A percentile compares a stretch with the other conserved stretches of the same genome.
Conservation (phyloP, 2,113 vertebrate species). For the Percopsis transmontana region DNA sequence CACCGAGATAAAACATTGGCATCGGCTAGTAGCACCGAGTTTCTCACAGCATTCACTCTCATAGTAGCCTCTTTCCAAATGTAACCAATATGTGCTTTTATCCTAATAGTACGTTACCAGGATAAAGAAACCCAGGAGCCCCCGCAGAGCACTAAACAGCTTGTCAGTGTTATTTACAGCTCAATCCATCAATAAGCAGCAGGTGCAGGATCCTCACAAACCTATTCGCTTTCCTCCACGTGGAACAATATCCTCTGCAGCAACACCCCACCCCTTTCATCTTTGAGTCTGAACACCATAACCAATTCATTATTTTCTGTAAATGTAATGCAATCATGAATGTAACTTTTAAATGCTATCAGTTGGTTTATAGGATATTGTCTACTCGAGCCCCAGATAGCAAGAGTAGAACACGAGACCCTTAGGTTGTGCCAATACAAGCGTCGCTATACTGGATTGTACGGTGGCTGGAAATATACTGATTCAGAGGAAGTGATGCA, state of each 20-base stretch:
- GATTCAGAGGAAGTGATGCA: too few relatives aligned
- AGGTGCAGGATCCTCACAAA: constrained; percentile 68
- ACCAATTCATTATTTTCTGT: not conserved
- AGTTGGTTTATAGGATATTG: too few relatives aligned
- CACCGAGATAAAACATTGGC: too few relatives aligned
- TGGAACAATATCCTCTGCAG: constrained; percentile 59
- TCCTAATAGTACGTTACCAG: not conserved
- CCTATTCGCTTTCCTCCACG: constrained; percentile 63
- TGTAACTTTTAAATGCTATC: too few relatives aligned
- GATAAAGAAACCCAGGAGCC: constrained; percentile 25
- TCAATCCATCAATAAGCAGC: constrained; percentile 64
- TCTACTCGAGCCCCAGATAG: too few relatives aligned
- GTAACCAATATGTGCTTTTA: constrained; percentile 4
- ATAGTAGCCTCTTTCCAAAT: too few relatives aligned
- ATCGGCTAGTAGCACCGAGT: too few relatives aligned
- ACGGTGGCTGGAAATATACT: too few relatives aligned
- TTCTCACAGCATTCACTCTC: too few relatives aligned
- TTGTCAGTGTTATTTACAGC: constrained; percentile 68
- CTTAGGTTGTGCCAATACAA: too few relatives aligned
- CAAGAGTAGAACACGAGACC: too few relatives aligned
- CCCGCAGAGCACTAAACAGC: constrained; percentile 30
- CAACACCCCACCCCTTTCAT: constrained; percentile 14
- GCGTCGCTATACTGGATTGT: too few relatives aligned
- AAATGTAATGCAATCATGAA: not conserved
- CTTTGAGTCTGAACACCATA: not conserved